These are phyloP conservation scores for Platerodrilus igneus DNA, from an alignment of 2,888 invertebrate genomes.

Conservation along the genomic window DNA sequence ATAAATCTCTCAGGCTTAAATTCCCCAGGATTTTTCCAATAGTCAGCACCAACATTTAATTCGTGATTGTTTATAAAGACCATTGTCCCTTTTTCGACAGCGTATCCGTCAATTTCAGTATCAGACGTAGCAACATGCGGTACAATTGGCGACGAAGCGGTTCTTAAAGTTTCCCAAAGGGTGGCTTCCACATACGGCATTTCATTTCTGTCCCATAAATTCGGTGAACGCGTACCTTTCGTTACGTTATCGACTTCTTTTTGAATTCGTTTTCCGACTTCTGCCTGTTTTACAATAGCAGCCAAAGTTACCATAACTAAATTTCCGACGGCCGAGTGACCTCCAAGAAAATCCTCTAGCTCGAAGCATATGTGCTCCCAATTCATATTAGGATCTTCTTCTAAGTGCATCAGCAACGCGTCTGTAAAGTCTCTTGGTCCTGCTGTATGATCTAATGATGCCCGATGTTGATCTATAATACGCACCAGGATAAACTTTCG, in stretches of 20 bases:
- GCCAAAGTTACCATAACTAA: conserved; percentile 72
- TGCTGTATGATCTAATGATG: conserved; percentile 54
- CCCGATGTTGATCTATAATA: conserved; percentile 60
- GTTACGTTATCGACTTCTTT: conserved; percentile 63
- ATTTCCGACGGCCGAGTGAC: conserved; percentile 84
- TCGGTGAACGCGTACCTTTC: conserved; percentile 53
- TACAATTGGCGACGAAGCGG: conserved; percentile 82
- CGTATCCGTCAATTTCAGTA: conserved; percentile 66
- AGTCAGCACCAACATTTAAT: conserved; percentile 66
- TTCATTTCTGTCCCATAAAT: conserved; percentile 59
- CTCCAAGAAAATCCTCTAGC: conserved; percentile 82
- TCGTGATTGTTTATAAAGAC: conserved; percentile 82
- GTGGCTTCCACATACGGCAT: conserved; percentile 81
- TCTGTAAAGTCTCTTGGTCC: conserved; percentile 76
- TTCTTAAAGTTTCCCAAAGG: conserved; percentile 72
- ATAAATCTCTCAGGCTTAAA: conserved; percentile 77
- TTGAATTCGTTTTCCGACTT: conserved; percentile 61
- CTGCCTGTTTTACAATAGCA: conserved; percentile 62
- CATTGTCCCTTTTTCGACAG: conserved; percentile 71
- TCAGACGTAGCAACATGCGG: conserved; percentile 82
- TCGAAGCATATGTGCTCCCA: conserved; percentile 77
- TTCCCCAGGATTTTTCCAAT: conserved; percentile 67
- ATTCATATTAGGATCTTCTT: conserved; percentile 62
- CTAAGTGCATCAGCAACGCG: conserved; percentile 66
- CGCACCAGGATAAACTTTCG: conserved; percentile 68